A percentile compares a stretch with the other conserved stretches of the same genome.
Evolutionary conservation across 2,888 invertebrate species (phyloP).

Genomic region (Agonopterix alstromeriana): DNA sequence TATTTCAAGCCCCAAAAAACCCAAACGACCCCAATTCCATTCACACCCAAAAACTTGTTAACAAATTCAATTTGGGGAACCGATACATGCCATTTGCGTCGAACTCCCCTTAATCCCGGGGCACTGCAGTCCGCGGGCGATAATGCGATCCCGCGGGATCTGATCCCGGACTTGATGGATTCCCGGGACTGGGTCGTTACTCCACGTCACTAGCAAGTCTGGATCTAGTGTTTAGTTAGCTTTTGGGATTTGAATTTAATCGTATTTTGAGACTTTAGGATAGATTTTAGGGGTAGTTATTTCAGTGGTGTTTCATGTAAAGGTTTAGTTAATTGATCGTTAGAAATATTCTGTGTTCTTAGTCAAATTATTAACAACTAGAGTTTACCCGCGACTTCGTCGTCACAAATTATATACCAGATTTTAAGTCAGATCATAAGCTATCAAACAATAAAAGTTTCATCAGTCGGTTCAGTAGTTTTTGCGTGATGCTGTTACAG

Average conservation of each 20-base stretch:
- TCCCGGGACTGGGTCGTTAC: conserved; percentile 4
- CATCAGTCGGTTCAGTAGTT: too few relatives aligned
- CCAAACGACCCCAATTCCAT: background rate
- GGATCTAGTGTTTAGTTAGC: background rate
- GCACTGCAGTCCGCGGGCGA: conserved; percentile 3
- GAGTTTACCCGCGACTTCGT: too few relatives aligned
- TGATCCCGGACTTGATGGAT: conserved; percentile 3
- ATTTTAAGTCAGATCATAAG: too few relatives aligned
- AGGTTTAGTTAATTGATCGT: too few relatives aligned
- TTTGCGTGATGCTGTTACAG: too few relatives aligned
- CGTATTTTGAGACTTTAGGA: background rate
- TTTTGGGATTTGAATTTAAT: background rate
- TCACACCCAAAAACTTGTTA: background rate
- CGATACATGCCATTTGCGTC: conserved; percentile 4
- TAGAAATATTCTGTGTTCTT: too few relatives aligned
- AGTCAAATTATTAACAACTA: too few relatives aligned
- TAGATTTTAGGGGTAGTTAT: background rate
- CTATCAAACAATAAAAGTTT: too few relatives aligned
- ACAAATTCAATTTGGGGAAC: conserved; percentile 4
- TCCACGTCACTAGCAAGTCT: conserved; percentile 2
- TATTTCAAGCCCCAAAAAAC: too few relatives aligned
- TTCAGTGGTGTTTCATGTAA: too few relatives aligned
- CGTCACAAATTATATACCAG: too few relatives aligned
- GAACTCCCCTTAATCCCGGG: conserved; percentile 2
- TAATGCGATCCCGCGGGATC: conserved; percentile 6